Base-by-base conservation (phyloP, 2,113 vertebrate species). In the Triplophysa dalaica region DNA sequence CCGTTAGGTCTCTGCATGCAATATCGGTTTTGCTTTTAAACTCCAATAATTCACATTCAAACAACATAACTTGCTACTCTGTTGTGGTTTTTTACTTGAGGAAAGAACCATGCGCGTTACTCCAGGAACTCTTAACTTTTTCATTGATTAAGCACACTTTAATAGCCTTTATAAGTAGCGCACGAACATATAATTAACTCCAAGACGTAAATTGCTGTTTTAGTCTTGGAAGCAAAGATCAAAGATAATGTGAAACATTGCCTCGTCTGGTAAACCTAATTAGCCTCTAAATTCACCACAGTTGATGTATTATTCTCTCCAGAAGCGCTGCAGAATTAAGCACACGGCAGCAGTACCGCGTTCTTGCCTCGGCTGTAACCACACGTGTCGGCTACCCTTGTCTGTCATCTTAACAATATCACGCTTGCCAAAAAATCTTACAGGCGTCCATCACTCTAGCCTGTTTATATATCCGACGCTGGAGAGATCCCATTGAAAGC, bases 341-440 rank as follows among this genome's bases (percentile, higher is more conserved):
- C 48, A 56, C 4, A 54, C 26, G 14, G 48, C 13, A 54, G 68
- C 70, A 58, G 6, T 82, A 75, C 63, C 66, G 62, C 60, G 61
- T 43, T 77, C 69, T 54, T 77, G 77, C 70, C 60, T 79, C 58
- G 2, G 64, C 70, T 74, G 21, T 54, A 61, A 45, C 45, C 70
- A 56, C 58, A 85, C 61, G 63, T 70, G 50, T 80, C 72, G 2
- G 13, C 21, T 26, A 26, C 58, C 72, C 58, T 63, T 63, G 69
- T 77, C 78, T 74, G 64, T 72, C 52, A 83, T 81, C 81, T 70
- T 75, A 84, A 78, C 65, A 84, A 82, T 82, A 78, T 76, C 81
- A 78, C 76, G 66, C 70, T 78, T 70, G 66, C 60, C 63, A 63
- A 73, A 73, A 75, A 75, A 78, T 63, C 62, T 81, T 65, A 67